Evolutionary conservation across 2,888 invertebrate species (phyloP), one percentile per base, ranked within the genome.

Genomic region (Andrena haemorrhoa): DNA sequence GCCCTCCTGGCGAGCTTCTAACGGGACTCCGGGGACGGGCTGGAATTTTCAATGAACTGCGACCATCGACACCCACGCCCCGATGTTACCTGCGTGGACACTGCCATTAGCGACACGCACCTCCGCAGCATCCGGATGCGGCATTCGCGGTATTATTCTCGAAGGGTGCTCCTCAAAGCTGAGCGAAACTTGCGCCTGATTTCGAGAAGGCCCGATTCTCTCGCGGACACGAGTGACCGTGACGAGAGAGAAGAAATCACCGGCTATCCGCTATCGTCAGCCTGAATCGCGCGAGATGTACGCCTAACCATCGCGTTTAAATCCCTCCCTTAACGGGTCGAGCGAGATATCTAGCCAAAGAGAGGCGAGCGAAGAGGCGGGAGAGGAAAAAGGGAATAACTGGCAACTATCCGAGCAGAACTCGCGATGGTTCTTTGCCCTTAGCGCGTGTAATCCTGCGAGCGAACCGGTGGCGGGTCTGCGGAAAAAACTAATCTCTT

Each of bases 41-140:
- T 83, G 85, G 88, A 88, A 88, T 88, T 88, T 88, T 88, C 88
- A 88, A 88, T 88, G 86, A 88, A 82, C 83, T 49, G 88, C 86
- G 87, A 87, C 56, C 79, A 79, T 84, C 86, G 79, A 86, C 87
- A 83, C 87, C 87, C 87, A 87, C 87, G 83, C 85, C 65, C 53
- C 68, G 49, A 51, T 65, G 69, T 68, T 63, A 49, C 33, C 64
- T 31, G 73, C 75, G 29, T 10, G 74, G 29, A 75, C 65, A 41
- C n/a, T 29, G 41, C 58, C 81, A 61, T 83, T 81, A 86, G 66
- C 81, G 74, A 82, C 74, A 56, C 66, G n/a, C 53, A 35, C 56
- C 72, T 6, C 31, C 51, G 51, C 41, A 49, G 31, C 31, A 26
- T 29, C 23, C 10, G 29, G 23, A 23, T 10, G 51, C 23, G 41